Base-by-base conservation (phyloP, 2,113 vertebrate genomes). In the Mormyrus iriodes region DNA sequence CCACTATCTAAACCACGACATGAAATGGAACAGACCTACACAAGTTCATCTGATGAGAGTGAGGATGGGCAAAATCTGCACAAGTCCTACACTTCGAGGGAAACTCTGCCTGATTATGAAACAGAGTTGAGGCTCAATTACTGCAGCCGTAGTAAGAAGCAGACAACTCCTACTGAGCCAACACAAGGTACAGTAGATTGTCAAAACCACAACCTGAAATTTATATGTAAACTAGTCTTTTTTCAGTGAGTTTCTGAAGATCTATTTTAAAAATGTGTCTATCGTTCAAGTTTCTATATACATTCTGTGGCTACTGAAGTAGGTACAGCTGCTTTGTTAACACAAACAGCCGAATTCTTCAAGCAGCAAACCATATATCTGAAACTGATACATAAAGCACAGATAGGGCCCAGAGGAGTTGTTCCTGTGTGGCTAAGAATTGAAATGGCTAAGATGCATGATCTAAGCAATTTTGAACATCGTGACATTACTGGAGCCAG, bases 21-120 rank as follows among this genome's bases (percentile, higher is more conserved):
- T 88, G 97, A 97, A 93, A 96, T 97, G 95, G 97, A 98, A 95
- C 92, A 97, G 91, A 94, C 95, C 90, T 97, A 98, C 91, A 96
- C 96, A 2, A 97, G 97, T 91, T 98, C 97, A 88, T 98, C 97
- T 0, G 97, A 98, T 87, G 97, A 98, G 88, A 97, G 97, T 65
- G 97, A 98, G 90, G 97, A 97, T 92, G 95, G 96, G 17, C 94
- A 93, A 88, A 97, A 97, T 93, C 95, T 96, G 89, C 95, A 96
- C 88, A 96, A 96, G 65, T 95, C 97, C 4, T 97, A 97, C 1
- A 95, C 96, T 85, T 97, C 95, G 76, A 93, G 96, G 91, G 97
- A 96, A 95, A 97, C 95, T 79, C 95, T 96, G 51, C 96, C 97
- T 55, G 97, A 97, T 86, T 97, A 97, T 15, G 95, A 94, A 88